Evolutionary conservation across 2,797 vertebrate genomes (phyloP).

Genomic region (Antrozous pallidus): DNA sequence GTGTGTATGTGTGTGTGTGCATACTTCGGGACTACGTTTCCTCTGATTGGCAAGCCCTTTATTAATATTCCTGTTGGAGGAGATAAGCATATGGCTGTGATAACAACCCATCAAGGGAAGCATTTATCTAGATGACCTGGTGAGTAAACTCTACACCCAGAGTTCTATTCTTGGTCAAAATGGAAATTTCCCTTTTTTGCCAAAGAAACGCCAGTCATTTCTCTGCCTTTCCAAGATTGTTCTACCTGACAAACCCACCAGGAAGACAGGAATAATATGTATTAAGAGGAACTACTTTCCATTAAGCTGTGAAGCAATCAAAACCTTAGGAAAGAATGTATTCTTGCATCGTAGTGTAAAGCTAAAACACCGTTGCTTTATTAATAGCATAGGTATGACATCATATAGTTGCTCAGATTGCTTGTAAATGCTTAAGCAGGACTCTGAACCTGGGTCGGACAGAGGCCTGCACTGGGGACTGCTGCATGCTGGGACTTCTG

Average conservation of each 20-base stretch:
- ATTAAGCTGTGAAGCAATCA: slow-evolving; percentile 34
- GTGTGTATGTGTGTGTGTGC: not conserved
- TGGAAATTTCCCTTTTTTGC: not conserved
- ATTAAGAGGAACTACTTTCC: not conserved
- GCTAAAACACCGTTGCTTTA: not conserved
- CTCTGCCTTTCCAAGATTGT: not conserved
- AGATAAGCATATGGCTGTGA: not conserved
- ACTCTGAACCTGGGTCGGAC: not conserved
- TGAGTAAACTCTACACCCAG: not conserved
- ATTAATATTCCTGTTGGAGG: not conserved
- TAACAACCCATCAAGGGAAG: not conserved
- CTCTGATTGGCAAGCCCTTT: not conserved
- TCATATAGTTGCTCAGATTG: not conserved
- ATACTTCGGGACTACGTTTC: not conserved
- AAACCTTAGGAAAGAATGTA: slow-evolving; percentile 5
- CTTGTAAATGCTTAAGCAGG: not conserved
- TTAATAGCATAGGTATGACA: not conserved
- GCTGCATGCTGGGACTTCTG: not conserved
- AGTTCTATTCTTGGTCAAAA: not conserved
- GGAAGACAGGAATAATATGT: not conserved
- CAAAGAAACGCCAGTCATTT: not conserved
- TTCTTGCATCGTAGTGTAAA: not conserved
- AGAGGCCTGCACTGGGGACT: not conserved
- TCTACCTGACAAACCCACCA: not conserved
- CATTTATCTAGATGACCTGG: not conserved